Conservation (phyloP, 2,888 invertebrate genomes). For the Pycnomerus fuliginosus region DNA sequence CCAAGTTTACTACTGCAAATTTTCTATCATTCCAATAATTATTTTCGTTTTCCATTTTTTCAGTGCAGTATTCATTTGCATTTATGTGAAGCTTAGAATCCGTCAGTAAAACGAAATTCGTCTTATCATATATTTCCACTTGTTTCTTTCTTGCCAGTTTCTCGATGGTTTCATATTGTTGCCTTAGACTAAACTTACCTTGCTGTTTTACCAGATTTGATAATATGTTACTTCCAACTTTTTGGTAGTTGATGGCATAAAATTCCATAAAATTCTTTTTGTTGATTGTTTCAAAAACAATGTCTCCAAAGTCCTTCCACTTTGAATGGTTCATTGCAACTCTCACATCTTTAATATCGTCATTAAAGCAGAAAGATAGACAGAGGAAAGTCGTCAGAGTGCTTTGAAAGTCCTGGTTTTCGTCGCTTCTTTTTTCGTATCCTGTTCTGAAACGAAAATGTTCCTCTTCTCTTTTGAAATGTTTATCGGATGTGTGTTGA, state of each 20-base stretch:
- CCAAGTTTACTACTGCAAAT: neutral
- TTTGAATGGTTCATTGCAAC: conserved; percentile 1
- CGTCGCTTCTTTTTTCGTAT: too few species aligned
- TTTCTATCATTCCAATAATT: conserved; percentile 1
- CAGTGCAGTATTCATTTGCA: neutral
- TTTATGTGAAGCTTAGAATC: neutral
- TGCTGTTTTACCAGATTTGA: neutral
- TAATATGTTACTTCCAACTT: neutral
- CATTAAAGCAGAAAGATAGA: neutral
- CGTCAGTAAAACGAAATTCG: conserved; percentile 1
- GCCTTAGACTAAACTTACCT: conserved; percentile 1
- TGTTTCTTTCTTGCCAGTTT: conserved; percentile 1
- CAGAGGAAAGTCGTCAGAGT: too few species aligned
- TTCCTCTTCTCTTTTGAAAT: too few species aligned
- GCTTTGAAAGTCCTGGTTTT: too few species aligned
- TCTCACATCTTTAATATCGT: conserved; percentile 1
- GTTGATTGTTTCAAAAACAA: neutral
- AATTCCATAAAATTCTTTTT: neutral
- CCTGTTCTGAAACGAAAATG: too few species aligned
- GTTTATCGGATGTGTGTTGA: too few species aligned
- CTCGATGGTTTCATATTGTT: neutral
- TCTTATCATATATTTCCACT: too few species aligned
- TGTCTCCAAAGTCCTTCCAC: conserved; percentile 6
- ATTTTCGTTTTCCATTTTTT: neutral
- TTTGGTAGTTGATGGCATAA: neutral